These are phyloP conservation scores for Oxygymnocypris stewartii DNA, from an alignment of 2,113 vertebrate genomes.

Conservation along the genomic window DNA sequence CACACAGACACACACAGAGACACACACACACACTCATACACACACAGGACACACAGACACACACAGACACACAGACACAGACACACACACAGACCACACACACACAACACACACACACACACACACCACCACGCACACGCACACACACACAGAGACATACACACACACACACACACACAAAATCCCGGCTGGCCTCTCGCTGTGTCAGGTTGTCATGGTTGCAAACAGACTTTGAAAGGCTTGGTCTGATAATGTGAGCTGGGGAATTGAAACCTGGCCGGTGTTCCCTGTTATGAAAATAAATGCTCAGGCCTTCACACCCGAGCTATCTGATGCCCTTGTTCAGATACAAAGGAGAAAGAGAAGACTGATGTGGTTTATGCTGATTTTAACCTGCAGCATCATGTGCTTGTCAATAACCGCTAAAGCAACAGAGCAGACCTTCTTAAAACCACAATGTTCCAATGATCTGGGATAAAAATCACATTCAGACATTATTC, in stretches of 20 bases:
- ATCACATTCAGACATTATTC: background rate
- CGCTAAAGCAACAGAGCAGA: background rate
- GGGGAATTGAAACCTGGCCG: constrained; percentile 66
- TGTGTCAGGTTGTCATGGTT: constrained; percentile 43
- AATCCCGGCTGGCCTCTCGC: constrained; percentile 7
- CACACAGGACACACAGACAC: too few relatives aligned
- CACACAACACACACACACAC: too few relatives aligned
- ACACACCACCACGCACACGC: too few relatives aligned
- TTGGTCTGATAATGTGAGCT: constrained; percentile 49
- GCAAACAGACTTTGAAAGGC: constrained; percentile 52
- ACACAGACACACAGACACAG: too few relatives aligned
- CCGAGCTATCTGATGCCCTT: background rate
- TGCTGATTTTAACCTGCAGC: background rate
- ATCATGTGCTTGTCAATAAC: background rate
- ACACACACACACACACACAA: too few relatives aligned
- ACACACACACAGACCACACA: too few relatives aligned
- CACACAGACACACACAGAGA: too few relatives aligned
- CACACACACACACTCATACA: too few relatives aligned
- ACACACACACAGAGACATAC: too few relatives aligned
- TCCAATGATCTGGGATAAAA: background rate
- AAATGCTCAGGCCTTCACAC: background rate
- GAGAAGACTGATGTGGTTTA: background rate
- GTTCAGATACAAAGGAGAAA: background rate
- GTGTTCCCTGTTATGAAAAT: constrained; percentile 60
- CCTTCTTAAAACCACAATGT: background rate